Percentiles rank a stretch among this genome's conserved stretches.
Evolutionary conservation across 2,888 invertebrate species (phyloP).

Genomic region (Mechanitis messenoides): DNA sequence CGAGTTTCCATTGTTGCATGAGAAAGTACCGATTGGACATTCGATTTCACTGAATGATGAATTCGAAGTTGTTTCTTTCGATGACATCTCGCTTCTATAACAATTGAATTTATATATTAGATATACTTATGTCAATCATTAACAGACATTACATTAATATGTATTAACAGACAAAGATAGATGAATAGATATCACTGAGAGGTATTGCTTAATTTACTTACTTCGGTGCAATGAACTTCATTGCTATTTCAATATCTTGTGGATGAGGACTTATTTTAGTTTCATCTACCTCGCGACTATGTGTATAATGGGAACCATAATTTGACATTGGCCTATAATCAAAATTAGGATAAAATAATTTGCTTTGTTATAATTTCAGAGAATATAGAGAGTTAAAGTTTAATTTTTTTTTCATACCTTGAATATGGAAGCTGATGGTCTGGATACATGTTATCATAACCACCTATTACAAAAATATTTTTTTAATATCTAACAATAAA

Average conservation of each 20-base stretch:
- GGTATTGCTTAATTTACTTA: slow-evolving; percentile 35
- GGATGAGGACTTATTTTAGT: slow-evolving; percentile 48
- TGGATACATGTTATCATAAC: slow-evolving; percentile 35
- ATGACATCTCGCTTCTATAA: slow-evolving; percentile 34
- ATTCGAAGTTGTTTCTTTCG: slow-evolving; percentile 33
- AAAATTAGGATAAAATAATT: neutral
- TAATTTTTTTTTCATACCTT: slow-evolving; percentile 13
- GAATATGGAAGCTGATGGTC: slow-evolving; percentile 30
- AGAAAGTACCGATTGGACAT: slow-evolving; percentile 47
- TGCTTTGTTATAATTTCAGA: too few relatives aligned
- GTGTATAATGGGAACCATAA: slow-evolving; percentile 33
- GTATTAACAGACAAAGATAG: too few relatives aligned
- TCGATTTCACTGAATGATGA: slow-evolving; percentile 40
- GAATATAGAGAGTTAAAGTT: too few relatives aligned
- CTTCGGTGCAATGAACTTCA: slow-evolving; percentile 46
- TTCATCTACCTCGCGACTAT: slow-evolving; percentile 40
- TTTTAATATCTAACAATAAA: neutral
- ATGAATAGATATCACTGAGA: neutral
- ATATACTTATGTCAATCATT: too few relatives aligned
- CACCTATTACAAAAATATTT: slow-evolving; percentile 31
- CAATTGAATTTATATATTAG: neutral
- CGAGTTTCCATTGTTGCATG: slow-evolving; percentile 50
- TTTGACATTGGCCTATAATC: slow-evolving; percentile 38
- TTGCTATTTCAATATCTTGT: slow-evolving; percentile 58
- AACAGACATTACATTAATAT: too few relatives aligned